Percentiles rank a stretch among this genome's conserved stretches.
These are phyloP conservation scores for Delphinus delphis DNA, from an alignment of 2,113 vertebrate genomes.

Conservation along the genomic window DNA sequence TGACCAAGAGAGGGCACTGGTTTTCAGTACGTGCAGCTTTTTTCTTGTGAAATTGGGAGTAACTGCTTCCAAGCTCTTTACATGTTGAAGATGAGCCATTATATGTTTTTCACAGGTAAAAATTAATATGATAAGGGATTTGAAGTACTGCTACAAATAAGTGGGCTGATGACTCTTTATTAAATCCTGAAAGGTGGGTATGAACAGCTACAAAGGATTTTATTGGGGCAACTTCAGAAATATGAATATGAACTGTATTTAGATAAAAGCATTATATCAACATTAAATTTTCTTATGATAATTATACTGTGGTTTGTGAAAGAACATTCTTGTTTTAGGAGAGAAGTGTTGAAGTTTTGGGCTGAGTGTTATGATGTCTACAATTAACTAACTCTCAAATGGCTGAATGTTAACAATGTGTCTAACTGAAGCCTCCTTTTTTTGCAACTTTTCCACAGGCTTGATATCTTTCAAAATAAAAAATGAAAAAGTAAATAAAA, in stretches of 20 bases:
- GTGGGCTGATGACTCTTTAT: not conserved
- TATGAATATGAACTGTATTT: not conserved
- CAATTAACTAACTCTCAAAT: not conserved
- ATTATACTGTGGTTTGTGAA: not conserved
- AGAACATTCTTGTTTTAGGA: not conserved
- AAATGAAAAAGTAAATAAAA: not conserved
- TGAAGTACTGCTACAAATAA: not conserved
- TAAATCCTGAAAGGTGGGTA: not conserved
- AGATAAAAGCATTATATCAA: not conserved
- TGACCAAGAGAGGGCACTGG: not conserved
- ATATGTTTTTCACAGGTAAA: not conserved
- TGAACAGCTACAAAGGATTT: not conserved
- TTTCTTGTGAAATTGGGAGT: not conserved
- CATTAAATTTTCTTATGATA: not conserved
- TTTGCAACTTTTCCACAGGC: not conserved
- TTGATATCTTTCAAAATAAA: conserved; percentile 3
- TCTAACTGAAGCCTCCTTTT: not conserved
- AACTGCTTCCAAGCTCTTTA: not conserved
- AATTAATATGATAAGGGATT: not conserved
- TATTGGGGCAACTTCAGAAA: not conserved
- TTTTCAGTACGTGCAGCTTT: not conserved
- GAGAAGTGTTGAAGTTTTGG: not conserved
- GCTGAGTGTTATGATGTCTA: not conserved
- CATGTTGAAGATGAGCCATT: not conserved
- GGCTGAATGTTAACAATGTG: not conserved